These are phyloP conservation scores for Entosphenus tridentatus DNA, from an alignment of 2,113 vertebrate genomes.

Conservation along the genomic window DNA sequence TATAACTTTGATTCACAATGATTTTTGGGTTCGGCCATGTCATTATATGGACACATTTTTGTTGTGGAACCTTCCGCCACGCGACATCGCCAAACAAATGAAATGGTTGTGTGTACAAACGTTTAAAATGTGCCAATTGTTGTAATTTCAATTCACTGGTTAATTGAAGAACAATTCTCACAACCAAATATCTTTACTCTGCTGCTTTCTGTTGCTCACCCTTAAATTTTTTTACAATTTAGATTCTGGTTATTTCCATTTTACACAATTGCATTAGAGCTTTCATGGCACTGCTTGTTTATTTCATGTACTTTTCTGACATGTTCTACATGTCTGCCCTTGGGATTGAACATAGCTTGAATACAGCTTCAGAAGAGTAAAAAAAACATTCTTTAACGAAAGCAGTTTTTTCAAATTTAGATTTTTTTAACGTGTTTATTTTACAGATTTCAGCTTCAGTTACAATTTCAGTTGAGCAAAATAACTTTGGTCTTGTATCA, in stretches of 20 bases:
- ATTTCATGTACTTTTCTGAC: not conserved
- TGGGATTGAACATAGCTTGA: not conserved
- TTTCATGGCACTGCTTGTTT: not conserved
- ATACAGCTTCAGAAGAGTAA: not conserved
- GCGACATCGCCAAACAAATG: too few relatives aligned
- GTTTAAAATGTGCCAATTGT: too few relatives aligned
- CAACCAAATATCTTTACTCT: too few relatives aligned
- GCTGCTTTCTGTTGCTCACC: too few relatives aligned
- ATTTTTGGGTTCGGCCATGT: too few relatives aligned
- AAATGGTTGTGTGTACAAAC: too few relatives aligned
- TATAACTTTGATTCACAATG: too few relatives aligned
- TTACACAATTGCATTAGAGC: not conserved
- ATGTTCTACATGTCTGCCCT: not conserved
- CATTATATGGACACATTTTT: too few relatives aligned
- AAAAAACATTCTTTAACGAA: not conserved
- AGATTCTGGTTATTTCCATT: not conserved
- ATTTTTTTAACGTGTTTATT: not conserved
- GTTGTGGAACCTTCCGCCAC: too few relatives aligned
- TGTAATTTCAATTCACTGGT: too few relatives aligned
- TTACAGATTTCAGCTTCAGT: not conserved
- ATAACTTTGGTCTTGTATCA: conserved; percentile 14
- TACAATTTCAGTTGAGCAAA: not conserved
- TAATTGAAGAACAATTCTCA: too few relatives aligned
- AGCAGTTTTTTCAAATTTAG: conserved; percentile 20
- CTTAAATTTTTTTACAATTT: not conserved